A percentile compares a stretch with the other conserved stretches of the same genome.
Conservation (phyloP, 2,888 invertebrate species). For the Aromia moschata region DNA sequence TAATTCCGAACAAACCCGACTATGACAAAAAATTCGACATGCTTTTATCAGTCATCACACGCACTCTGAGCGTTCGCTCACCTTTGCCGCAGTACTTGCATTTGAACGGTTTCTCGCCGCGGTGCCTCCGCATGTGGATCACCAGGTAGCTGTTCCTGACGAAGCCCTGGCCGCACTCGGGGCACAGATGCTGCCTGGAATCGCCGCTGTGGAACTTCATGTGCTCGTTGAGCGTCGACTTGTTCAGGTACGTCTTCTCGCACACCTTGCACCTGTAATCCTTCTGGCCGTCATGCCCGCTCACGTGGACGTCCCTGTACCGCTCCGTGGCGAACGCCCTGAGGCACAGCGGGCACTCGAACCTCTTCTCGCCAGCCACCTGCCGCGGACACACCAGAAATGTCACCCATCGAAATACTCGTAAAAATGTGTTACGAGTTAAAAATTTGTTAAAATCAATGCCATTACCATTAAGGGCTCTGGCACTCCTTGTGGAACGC, state of each 20-base stretch:
- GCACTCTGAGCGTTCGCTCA: too few species aligned
- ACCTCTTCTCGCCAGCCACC: slow-evolving; percentile 58
- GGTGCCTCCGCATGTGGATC: slow-evolving; percentile 69
- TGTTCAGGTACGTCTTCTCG: slow-evolving; percentile 62
- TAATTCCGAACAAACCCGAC: too few species aligned
- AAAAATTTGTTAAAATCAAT: too few species aligned
- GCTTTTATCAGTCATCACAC: too few species aligned
- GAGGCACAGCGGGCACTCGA: slow-evolving; percentile 58
- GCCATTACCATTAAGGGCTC: too few species aligned
- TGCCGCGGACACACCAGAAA: too few species aligned
- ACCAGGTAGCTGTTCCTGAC: slow-evolving; percentile 69
- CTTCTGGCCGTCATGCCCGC: slow-evolving; percentile 61
- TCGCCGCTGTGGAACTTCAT: slow-evolving; percentile 67
- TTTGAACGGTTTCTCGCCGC: slow-evolving; percentile 70
- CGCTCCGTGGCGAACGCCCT: slow-evolving; percentile 67
- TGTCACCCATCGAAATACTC: neutral
- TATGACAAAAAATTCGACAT: too few species aligned
- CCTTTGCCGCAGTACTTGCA: slow-evolving; percentile 69
- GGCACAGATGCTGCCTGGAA: slow-evolving; percentile 67
- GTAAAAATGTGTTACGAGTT: too few species aligned
- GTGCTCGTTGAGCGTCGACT: slow-evolving; percentile 66
- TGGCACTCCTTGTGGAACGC: too few species aligned
- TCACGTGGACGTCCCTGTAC: slow-evolving; percentile 66
- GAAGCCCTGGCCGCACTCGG: slow-evolving; percentile 69
- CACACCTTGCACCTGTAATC: slow-evolving; percentile 60